phyloP scores from a whole-genome alignment of 2,113 vertebrate genomes.

The Oncorhynchus nerka region DNA sequence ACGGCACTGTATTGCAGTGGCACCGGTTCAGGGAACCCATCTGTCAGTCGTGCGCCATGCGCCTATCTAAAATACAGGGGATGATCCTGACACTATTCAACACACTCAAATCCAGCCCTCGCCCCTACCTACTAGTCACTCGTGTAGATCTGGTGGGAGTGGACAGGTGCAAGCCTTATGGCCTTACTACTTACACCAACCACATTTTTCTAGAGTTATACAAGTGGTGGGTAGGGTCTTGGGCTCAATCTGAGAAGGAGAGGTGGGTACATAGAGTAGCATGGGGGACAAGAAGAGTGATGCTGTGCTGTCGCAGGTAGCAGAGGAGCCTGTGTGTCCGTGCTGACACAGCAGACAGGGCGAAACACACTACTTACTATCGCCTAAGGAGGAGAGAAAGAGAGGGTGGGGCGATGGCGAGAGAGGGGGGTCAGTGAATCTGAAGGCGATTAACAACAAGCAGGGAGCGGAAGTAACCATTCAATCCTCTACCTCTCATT shows the following conservation, averaged over 20 bases:
- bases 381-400: constrained; percentile 52
- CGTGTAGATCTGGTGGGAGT: too few relatives aligned
- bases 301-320: neutral
- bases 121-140: too few relatives aligned
- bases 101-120: too few relatives aligned
- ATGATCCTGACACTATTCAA: too few relatives aligned
- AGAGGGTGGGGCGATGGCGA: constrained; percentile 43
- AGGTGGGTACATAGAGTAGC: neutral
- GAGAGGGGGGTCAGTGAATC: constrained; percentile 38
- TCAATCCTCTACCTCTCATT: neutral
- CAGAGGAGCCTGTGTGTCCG: constrained; percentile 34
- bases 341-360: constrained; percentile 39
- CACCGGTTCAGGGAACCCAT: too few relatives aligned
- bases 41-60: constrained; percentile 10
- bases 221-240: neutral
- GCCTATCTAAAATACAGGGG: neutral
- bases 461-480: neutral
- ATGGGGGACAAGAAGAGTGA: neutral
- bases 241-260: neutral
- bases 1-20: too few relatives aligned
- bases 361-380: constrained; percentile 59
- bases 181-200: too few relatives aligned
- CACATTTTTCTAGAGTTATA: neutral
- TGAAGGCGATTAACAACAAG: neutral
- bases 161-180: too few relatives aligned